Evolutionary conservation across 1,140 invertebrate genomes (phyloP).

Genomic region (Drosophila nebulosa): DNA sequence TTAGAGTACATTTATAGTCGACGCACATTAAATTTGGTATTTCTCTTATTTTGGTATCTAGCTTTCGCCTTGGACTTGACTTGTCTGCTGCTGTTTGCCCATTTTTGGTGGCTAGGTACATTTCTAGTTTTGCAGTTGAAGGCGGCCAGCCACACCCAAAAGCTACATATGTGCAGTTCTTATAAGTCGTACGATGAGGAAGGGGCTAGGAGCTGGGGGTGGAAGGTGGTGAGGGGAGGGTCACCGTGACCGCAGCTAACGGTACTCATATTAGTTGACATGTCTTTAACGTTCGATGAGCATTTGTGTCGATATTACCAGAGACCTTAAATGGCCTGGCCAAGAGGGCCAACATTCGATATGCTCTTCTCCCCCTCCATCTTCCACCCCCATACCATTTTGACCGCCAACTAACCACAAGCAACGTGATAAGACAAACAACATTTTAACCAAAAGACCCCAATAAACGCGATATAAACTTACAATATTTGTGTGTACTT

Average conservation of each 20-base stretch:
- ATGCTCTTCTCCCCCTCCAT: slow-evolving; percentile 1
- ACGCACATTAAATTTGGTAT: not conserved
- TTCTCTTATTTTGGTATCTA: slow-evolving; percentile 2
- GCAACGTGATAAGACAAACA: slow-evolving; percentile 58
- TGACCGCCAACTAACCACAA: slow-evolving; percentile 17
- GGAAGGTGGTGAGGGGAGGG: not conserved
- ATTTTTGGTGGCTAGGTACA: slow-evolving; percentile 62
- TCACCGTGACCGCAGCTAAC: slow-evolving; percentile 68
- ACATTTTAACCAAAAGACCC: slow-evolving; percentile 2
- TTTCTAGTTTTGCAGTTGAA: slow-evolving; percentile 36
- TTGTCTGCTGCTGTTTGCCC: slow-evolving; percentile 24
- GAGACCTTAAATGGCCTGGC: slow-evolving; percentile 24
- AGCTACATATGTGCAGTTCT: slow-evolving; percentile 31
- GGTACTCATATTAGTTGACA: slow-evolving; percentile 59
- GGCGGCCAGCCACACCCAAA: slow-evolving; percentile 21
- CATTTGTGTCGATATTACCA: slow-evolving; percentile 33
- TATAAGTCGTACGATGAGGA: slow-evolving; percentile 15
- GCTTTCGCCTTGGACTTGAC: slow-evolving; percentile 14
- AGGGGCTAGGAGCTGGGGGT: not conserved
- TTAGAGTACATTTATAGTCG: too few relatives aligned
- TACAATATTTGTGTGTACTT: not conserved
- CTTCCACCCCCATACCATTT: too few relatives aligned
- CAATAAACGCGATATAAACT: not conserved
- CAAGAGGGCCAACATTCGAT: slow-evolving; percentile 12
- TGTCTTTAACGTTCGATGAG: slow-evolving; percentile 55